Base-by-base conservation (phyloP, 2,888 invertebrate species). In the Clunio marinus region DNA sequence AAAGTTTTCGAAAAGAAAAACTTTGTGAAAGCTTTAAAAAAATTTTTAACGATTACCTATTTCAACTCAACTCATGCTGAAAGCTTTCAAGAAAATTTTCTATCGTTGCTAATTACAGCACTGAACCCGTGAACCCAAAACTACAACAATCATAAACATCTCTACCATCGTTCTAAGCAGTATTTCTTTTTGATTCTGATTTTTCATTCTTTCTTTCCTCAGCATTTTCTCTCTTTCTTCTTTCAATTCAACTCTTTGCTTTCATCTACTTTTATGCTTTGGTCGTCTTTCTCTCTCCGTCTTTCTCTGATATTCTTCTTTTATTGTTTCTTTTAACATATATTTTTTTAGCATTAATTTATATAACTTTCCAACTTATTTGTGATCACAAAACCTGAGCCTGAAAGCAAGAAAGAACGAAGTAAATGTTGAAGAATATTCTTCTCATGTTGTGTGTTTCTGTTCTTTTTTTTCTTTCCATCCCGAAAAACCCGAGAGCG, bases 281-380 rank as follows among this genome's bases (percentile, higher is more conserved):
- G 20, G 28, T 35, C 59, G 27, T 58, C 32, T 28, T 20, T 65
- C 51, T 51, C 32, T 65, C 63, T 65, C 25, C 15, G 5, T 59
- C 35, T 32, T 20, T 3, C 15, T 57, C 27, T 57, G n/a, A 57
- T 57, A 20, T 46, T 63, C 46, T 35, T 65, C 24, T 55, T 66
- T 66, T 55, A 66, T 66, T 66, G 66, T 66, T 51, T 55, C 32
- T 27, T 66, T 66, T 66, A 55, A 66, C 51, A 66, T 55, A 62
- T 62, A 66, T 66, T 66, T 66, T 63, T 66, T 51, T 66, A 66
- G 66, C 66, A 66, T 66, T 66, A 66, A 66, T 66, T 66, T 66
- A 66, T 65, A 65, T 65, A 46, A 65, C 63, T 65, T 51, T 51
- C 57, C 57, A 25, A 57, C 55, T 55, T 55, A 55, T 55, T 46